Evolutionary conservation across 2,113 vertebrate species (phyloP), one percentile per base, ranked within the genome.

Genomic region (Rutilus rutilus): DNA sequence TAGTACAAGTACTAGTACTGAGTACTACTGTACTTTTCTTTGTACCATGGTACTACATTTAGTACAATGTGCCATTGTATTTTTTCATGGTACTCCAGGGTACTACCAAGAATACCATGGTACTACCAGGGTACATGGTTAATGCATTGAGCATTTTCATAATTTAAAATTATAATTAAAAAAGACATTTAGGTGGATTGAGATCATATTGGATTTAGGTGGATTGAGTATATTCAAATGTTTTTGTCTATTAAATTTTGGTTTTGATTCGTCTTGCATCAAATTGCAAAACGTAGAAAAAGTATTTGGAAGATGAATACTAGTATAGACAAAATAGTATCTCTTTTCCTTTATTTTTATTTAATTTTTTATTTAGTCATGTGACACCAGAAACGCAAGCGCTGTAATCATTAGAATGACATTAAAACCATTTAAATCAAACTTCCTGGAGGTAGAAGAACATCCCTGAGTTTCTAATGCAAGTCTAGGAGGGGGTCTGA

Each of bases 361-460:
- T 2, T 7, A 2, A 1, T 0, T 23, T 1, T 14, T 15, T 25
- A 27, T 33, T 36, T 33, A n/a, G 76, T 80, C 59, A 64, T 80
- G 36, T 80, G n/a, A 30, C 52, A 30, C 9, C 8, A 23, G 42
- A 59, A 76, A 67, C 71, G 74, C 6, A 59, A 33, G 64, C 50
- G 30, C 52, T 27, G 76, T 87, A 76, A 67, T 79, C 78, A 84
- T 69, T 86, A 86, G 45, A 88, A 88, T 81, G 71, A 39, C 86
- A 89, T 86, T 86, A 75, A 80, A 78, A 73, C 71, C 89, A 89
- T 91, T 91, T 89, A 89, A 91, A 91, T 89, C 19, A 78, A 87
- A 87, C 89, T 92, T 92, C 86, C 89, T 90, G 88, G 78, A 83
- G 78, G 85, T 47, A 2, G 71, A 54, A 77, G 47, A 77, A 77